Conservation (phyloP, 2,888 invertebrate genomes). For the Seladonia tumulorum region DNA sequence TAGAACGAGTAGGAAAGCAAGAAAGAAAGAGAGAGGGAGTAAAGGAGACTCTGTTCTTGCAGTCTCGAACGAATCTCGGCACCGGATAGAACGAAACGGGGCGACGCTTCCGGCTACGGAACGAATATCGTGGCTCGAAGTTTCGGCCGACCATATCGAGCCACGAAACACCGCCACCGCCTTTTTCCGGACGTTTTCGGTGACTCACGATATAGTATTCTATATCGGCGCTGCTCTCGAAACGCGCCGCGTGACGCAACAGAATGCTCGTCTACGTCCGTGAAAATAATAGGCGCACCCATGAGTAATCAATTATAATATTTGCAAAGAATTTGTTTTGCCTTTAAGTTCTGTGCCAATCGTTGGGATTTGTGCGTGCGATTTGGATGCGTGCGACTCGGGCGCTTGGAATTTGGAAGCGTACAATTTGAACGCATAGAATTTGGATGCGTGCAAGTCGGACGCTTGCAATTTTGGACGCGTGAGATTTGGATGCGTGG, state of each 20-base stretch:
- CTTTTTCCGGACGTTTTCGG: constrained; percentile 35
- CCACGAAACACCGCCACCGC: constrained; percentile 27
- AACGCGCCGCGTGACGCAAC: constrained; percentile 11
- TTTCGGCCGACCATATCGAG: constrained; percentile 29
- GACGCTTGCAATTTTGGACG: too few relatives aligned
- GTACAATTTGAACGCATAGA: too few relatives aligned
- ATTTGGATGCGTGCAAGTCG: too few relatives aligned
- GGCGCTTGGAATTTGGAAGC: too few relatives aligned
- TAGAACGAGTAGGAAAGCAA: neutral
- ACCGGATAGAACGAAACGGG: neutral
- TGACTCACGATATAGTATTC: constrained; percentile 8
- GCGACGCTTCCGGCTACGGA: constrained; percentile 20
- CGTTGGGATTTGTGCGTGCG: too few relatives aligned
- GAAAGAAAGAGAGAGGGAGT: neutral
- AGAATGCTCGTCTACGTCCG: neutral
- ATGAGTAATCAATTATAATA: too few relatives aligned
- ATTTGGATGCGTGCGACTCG: too few relatives aligned
- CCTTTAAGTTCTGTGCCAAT: too few relatives aligned
- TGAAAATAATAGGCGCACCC: too few relatives aligned
- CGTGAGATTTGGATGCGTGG: too few relatives aligned
- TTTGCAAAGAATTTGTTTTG: too few relatives aligned
- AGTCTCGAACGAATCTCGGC: neutral
- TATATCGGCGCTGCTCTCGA: constrained; percentile 13
- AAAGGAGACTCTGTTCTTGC: neutral
- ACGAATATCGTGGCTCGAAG: neutral